A percentile compares a stretch with the other conserved stretches of the same genome.
Evolutionary conservation across 2,888 invertebrate species (phyloP).

Genomic region (Elegia similella): DNA sequence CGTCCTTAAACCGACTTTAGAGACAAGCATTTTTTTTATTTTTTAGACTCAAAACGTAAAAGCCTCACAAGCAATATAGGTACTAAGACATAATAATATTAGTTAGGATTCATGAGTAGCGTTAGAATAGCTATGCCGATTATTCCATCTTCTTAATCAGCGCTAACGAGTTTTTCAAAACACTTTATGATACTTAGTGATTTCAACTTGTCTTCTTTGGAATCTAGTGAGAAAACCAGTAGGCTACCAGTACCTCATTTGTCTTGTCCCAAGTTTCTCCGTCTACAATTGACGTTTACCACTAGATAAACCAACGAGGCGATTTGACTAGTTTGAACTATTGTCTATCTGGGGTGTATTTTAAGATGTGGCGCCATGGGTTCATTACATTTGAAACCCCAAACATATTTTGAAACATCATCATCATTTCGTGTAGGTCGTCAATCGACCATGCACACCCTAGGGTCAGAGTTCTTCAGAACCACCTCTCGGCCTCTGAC

Average conservation of each 20-base stretch:
- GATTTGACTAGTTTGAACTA: slow-evolving; percentile 5
- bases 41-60: not conserved
- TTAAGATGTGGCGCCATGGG: no score
- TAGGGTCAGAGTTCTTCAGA: no score
- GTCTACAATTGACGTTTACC: slow-evolving; percentile 14
- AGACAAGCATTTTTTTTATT: no score
- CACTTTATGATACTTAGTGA: slow-evolving; percentile 9
- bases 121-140: not conserved
- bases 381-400: no score
- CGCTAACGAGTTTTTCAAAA: slow-evolving; percentile 8
- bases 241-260: slow-evolving; percentile 11
- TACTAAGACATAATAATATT: not conserved
- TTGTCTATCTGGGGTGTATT: not conserved
- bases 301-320: slow-evolving; percentile 5
- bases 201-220: slow-evolving; percentile 4
- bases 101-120: not conserved
- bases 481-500: no score
- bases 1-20: no score
- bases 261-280: slow-evolving; percentile 16
- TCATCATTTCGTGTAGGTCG: no score
- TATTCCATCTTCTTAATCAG: slow-evolving; percentile 3
- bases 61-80: not conserved
- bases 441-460: no score
- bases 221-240: slow-evolving; percentile 18
- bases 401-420: no score